Evolutionary conservation across 2,888 invertebrate genomes (phyloP).

Genomic region (Volucella inflata): DNA sequence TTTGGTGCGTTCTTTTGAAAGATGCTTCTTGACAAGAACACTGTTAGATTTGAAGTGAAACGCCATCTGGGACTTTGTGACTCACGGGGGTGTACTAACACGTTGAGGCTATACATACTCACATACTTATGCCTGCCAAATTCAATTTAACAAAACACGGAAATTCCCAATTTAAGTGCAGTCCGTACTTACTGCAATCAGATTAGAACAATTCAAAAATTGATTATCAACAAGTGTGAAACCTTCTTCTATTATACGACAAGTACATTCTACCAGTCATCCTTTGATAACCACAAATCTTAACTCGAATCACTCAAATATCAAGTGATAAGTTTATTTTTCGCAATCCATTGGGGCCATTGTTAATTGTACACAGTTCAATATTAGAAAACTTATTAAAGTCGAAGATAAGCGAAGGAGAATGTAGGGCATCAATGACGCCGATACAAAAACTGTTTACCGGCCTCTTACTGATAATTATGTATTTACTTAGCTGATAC

Average conservation of each 20-base stretch:
- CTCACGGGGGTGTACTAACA: no score
- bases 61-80: no score
- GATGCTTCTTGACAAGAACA: no score
- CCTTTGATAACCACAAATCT: neutral
- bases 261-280: neutral
- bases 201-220: no score
- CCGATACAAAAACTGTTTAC: constrained; percentile 2
- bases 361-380: constrained; percentile 31
- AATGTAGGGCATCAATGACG: constrained; percentile 45
- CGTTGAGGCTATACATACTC: no score
- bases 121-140: no score
- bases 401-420: constrained; percentile 31
- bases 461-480: constrained; percentile 23
- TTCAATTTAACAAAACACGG: no score
- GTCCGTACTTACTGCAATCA: no score
- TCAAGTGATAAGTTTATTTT: constrained; percentile 28
- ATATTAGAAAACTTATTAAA: constrained; percentile 26
- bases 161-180: no score
- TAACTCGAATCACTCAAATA: neutral
- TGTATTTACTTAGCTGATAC: constrained; percentile 3
- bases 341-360: constrained; percentile 25
- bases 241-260: neutral
- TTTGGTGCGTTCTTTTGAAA: no score
- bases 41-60: no score
- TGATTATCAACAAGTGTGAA: no score